Percentiles rank a stretch among this genome's conserved stretches.
phyloP scores from a whole-genome alignment of 2,797 vertebrate genomes.

The Cetoscarus ocellatus region DNA sequence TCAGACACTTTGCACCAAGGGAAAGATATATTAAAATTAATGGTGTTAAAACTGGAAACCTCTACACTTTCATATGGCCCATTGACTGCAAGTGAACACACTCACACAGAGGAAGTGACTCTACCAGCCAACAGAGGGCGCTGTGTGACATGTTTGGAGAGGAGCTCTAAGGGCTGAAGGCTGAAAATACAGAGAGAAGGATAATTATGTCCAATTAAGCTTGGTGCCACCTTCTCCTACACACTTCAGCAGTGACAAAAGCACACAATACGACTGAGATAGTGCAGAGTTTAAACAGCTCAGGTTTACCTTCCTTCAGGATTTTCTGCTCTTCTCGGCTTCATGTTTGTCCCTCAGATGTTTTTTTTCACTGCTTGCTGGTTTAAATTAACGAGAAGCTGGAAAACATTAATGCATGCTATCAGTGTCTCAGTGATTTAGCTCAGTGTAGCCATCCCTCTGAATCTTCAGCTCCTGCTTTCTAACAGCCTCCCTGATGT shows the following conservation, averaged over 20 bases:
- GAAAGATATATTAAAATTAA: slow-evolving; percentile 65
- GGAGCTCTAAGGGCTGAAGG: slow-evolving; percentile 46
- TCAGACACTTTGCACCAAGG: slow-evolving; percentile 56
- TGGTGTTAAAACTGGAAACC: slow-evolving; percentile 57
- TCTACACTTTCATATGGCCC: slow-evolving; percentile 49
- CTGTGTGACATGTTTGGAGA: slow-evolving; percentile 46
- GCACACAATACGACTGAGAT: slow-evolving; percentile 26
- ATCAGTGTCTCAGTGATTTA: slow-evolving; percentile 27
- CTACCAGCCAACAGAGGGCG: slow-evolving; percentile 67
- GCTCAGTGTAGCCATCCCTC: slow-evolving; percentile 20
- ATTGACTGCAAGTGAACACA: slow-evolving; percentile 43
- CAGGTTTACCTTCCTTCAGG: slow-evolving; percentile 13
- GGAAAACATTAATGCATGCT: slow-evolving; percentile 23
- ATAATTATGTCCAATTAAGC: slow-evolving; percentile 80
- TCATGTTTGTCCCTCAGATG: not conserved
- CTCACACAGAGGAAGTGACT: not conserved
- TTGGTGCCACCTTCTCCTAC: slow-evolving; percentile 75
- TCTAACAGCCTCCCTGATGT: slow-evolving; percentile 40
- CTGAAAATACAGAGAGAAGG: slow-evolving; percentile 58
- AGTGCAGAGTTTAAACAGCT: slow-evolving; percentile 23
- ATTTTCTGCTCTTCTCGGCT: slow-evolving; percentile 31
- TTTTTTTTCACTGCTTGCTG: slow-evolving; percentile 7
- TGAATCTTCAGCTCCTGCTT: slow-evolving; percentile 42
- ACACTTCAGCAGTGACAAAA: slow-evolving; percentile 64
- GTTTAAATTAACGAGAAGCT: slow-evolving; percentile 26